Conservation (phyloP, 2,888 invertebrate genomes). For the Oscheius sp. region DNA sequence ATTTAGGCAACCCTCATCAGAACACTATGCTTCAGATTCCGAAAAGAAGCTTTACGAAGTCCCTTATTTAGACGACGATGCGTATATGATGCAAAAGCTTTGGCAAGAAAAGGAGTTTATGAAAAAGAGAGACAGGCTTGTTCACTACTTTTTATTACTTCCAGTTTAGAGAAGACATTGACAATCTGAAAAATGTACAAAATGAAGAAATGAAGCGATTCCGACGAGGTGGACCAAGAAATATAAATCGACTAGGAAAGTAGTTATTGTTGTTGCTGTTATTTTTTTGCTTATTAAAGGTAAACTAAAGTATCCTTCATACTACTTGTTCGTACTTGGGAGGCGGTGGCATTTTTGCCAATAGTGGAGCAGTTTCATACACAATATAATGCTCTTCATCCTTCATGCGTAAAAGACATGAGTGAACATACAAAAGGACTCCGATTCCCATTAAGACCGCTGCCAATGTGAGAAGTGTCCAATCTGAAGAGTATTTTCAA, state of each 20-base stretch:
- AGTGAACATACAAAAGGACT: slow-evolving; percentile 9
- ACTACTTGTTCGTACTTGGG: slow-evolving; percentile 48
- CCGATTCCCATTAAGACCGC: slow-evolving; percentile 11
- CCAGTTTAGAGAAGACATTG: slow-evolving; percentile 36
- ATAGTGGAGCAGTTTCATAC: slow-evolving; percentile 44
- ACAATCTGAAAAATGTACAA: slow-evolving; percentile 32
- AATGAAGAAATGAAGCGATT: slow-evolving; percentile 49
- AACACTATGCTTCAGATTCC: slow-evolving; percentile 55
- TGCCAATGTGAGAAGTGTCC: slow-evolving; percentile 5
- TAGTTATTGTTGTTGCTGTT: not conserved
- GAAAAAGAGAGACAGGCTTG: slow-evolving; percentile 48
- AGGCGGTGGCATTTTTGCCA: slow-evolving; percentile 29
- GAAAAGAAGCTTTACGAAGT: slow-evolving; percentile 65
- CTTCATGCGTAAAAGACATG: slow-evolving; percentile 5
- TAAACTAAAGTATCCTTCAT: no score
- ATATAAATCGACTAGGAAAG: slow-evolving; percentile 37
- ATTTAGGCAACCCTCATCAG: slow-evolving; percentile 59
- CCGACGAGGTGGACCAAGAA: slow-evolving; percentile 49
- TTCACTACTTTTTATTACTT: not conserved
- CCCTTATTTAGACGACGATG: slow-evolving; percentile 68
- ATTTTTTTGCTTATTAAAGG: no score
- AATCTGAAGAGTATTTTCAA: not conserved
- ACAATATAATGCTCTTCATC: slow-evolving; percentile 16
- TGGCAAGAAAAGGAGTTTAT: slow-evolving; percentile 65
- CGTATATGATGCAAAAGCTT: slow-evolving; percentile 67